Evolutionary conservation across 2,797 vertebrate species (phyloP), one percentile per base, ranked within the genome.

Genomic region (Mormyrus proboscirostris): DNA sequence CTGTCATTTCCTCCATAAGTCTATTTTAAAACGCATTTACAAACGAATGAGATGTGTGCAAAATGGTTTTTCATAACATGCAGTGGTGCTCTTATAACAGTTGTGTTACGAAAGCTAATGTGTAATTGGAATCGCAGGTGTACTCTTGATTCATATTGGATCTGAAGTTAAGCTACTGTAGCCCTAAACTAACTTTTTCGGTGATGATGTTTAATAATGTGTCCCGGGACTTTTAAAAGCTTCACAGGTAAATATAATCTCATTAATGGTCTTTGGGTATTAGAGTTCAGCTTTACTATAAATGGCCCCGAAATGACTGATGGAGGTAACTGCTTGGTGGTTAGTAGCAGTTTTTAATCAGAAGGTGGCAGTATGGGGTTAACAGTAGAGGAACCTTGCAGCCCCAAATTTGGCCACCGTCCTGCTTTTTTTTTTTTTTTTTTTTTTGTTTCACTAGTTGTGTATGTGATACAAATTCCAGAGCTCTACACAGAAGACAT

Each of bases 111-210:
- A 50, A 85, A 89, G 55, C 49, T 51, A 85, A 44, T 5, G 33
- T 87, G 19, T 51, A n/a, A 44, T 49, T 73, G 44, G 14, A 53
- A 62, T 49, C 41, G 5, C 73, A 38, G 88, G 41, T 69, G 33
- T 5, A 73, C 38, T 12, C 5, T 88, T 92, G 92, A 93, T 96
- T 94, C 95, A 96, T 93, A 95, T 96, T 96, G 95, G 94, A 95
- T 93, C 92, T 93, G 87, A 22, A 92, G 88, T 88, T 84, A 86
- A 86, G 59, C 41, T 33, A 22, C 49, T 86, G 55, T 47, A 89
- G 22, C 49, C 62, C 83, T 59, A 50, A 86, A 51, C 47, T 73
- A 86, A 73, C 47, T 59, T 69, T 69, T 82, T 57, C 50, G 19
- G 14, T 87, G 83, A 50, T 89, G 57, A 38, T 69, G 49, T 86